A percentile compares a stretch with the other conserved stretches of the same genome.
phyloP scores from a whole-genome alignment of 2,888 invertebrate genomes.

The Barypeithes pellucidus region DNA sequence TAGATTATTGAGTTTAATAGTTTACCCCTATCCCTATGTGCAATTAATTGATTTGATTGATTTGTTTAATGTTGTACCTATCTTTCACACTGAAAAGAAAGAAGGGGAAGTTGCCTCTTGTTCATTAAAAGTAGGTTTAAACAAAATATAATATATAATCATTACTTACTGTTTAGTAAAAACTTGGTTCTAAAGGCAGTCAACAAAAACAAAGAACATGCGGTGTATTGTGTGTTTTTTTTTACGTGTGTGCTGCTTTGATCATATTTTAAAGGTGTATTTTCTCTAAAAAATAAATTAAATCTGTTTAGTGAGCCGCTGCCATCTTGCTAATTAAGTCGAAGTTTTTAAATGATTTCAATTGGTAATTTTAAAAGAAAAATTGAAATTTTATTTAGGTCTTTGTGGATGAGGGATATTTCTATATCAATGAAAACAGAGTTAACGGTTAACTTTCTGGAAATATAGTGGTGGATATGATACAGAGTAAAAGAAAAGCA shows the following conservation, averaged over 20 bases:
- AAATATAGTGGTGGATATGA: too few species aligned
- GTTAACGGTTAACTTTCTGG: too few species aligned
- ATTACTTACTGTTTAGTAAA: constrained; percentile 1
- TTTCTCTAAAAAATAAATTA: constrained; percentile 14
- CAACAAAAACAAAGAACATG: constrained; percentile 14
- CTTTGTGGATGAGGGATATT: too few species aligned
- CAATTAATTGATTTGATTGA: too few species aligned
- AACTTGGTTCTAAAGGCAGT: constrained; percentile 18
- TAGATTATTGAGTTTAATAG: too few species aligned
- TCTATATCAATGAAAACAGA: too few species aligned
- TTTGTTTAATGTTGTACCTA: not conserved
- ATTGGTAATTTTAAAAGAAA: too few species aligned
- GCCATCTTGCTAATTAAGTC: constrained; percentile 24
- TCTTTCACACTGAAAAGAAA: not conserved
- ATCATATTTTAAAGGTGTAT: constrained; percentile 11
- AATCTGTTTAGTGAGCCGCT: constrained; percentile 9
- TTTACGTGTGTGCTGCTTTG: constrained; percentile 2
- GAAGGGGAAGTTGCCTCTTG: too few species aligned
- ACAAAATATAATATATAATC: not conserved
- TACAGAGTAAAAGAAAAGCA: too few species aligned
- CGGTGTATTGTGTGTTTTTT: constrained; percentile 16
- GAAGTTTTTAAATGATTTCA: not conserved
- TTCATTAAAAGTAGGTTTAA: not conserved
- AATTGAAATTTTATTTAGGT: too few species aligned
- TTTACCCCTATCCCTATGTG: too few species aligned